A percentile compares a stretch with the other conserved stretches of the same genome.
These are phyloP conservation scores for Etia nguti DNA, from an alignment of 2,113 vertebrate species.

Conservation along the genomic window DNA sequence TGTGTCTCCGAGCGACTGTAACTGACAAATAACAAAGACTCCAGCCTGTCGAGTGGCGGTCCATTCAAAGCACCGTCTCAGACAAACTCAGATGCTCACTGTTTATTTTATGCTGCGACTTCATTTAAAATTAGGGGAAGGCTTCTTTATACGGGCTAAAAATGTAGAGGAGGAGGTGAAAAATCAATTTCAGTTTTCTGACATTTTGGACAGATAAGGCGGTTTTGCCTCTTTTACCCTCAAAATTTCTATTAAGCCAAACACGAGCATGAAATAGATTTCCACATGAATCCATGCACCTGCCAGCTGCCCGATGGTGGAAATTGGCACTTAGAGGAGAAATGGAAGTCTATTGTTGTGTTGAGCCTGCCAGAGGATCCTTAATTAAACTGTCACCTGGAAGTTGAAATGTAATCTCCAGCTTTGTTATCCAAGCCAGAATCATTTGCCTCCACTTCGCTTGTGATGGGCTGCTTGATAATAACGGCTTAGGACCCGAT, in stretches of 20 bases:
- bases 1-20: background rate
- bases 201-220: slow-evolving; percentile 57
- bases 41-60: background rate
- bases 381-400: slow-evolving; percentile 80
- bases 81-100: background rate
- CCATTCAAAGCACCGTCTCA: background rate
- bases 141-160: background rate
- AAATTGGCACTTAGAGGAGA: slow-evolving; percentile 74
- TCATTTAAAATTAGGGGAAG: slow-evolving; percentile 4
- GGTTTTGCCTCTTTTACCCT: slow-evolving; percentile 62
- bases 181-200: slow-evolving; percentile 59
- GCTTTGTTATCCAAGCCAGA: slow-evolving; percentile 68
- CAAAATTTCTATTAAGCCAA: slow-evolving; percentile 70
- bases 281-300: slow-evolving; percentile 71
- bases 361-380: slow-evolving; percentile 67
- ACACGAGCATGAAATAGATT: slow-evolving; percentile 73
- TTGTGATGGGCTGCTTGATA: slow-evolving; percentile 58
- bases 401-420: slow-evolving; percentile 73
- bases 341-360: slow-evolving; percentile 75
- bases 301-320: slow-evolving; percentile 65
- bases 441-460: slow-evolving; percentile 69
- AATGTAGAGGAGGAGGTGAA: slow-evolving; percentile 38
- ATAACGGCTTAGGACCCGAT: slow-evolving; percentile 39
- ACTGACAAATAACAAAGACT: background rate
- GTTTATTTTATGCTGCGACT: background rate